These are phyloP conservation scores for Sebastes alutus DNA, from an alignment of 2,797 vertebrate species.

Conservation along the genomic window DNA sequence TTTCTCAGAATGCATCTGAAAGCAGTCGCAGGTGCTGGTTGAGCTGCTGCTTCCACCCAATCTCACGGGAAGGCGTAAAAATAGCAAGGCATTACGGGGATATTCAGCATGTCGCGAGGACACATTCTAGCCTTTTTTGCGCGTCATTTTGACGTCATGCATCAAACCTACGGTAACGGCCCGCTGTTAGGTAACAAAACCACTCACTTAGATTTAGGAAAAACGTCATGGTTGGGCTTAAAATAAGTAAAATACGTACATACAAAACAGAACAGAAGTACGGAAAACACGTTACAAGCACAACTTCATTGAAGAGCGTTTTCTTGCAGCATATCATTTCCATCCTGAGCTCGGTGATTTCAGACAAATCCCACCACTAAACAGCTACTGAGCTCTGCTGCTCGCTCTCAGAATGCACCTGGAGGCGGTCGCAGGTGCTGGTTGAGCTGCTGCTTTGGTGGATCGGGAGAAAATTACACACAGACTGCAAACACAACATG, in stretches of 20 bases:
- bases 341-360: background rate
- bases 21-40: background rate
- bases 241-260: no score
- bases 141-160: no score
- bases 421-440: background rate
- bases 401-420: background rate
- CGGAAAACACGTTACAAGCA: background rate
- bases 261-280: no score
- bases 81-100: no score
- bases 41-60: background rate
- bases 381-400: background rate
- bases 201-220: no score
- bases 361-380: background rate
- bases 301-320: background rate
- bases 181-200: no score
- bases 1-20: background rate
- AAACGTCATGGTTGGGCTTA: no score
- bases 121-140: no score
- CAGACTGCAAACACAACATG: background rate
- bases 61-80: no score
- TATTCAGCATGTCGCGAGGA: no score
- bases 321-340: background rate
- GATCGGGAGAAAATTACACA: background rate
- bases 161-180: no score
- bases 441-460: background rate